Base-by-base conservation (phyloP, 2,113 vertebrate genomes). In the Lophius piscatorius region DNA sequence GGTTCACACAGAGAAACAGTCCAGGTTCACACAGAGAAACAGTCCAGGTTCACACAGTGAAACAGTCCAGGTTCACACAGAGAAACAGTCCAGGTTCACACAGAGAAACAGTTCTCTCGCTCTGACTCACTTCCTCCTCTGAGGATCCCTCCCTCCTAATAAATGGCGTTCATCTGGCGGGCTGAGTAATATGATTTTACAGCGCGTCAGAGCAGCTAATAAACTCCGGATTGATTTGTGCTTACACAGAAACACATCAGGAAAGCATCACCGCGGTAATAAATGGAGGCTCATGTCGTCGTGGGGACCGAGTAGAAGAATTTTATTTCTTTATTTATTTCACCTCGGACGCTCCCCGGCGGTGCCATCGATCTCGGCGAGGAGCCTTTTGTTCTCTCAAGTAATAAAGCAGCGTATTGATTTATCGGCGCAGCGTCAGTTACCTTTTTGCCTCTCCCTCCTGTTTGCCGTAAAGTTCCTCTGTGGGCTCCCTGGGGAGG, bases 321-420 rank as follows among this genome's bases (percentile, higher is more conserved):
- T 76, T 63, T 56, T 81, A 62, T 76, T 76, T 82, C 68, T 77
- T 17, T 82, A 61, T 49, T 56, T 63, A 24, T 64, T 62, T 71
- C 49, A 50, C 77, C 67, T 76, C 4, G 41, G 59, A 78, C 63
- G 47, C 72, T 86, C 50, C 61, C 76, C 76, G 14, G 80, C 31
- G 38, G 58, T 35, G 60, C 36, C 18, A 90, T 90, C 81, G 87
- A 91, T 89, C 81, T 80, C 47, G 5, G 64, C 82, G 86, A 80
- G 76, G 78, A 86, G 85, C 78, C 84, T 84, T 92, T 89, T 90
- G 82, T 90, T 90, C 86, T 84, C 80, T 64, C 76, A 85, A 86
- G 87, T 91, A 91, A 92, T 92, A 92, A 90, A 91, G 84, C 80
- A 82, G 52, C 10, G 9, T 76, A 92, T 91, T 88, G 91, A 92